phyloP scores from a whole-genome alignment of 2,797 vertebrate genomes.

The Bradypodion ventrale region DNA sequence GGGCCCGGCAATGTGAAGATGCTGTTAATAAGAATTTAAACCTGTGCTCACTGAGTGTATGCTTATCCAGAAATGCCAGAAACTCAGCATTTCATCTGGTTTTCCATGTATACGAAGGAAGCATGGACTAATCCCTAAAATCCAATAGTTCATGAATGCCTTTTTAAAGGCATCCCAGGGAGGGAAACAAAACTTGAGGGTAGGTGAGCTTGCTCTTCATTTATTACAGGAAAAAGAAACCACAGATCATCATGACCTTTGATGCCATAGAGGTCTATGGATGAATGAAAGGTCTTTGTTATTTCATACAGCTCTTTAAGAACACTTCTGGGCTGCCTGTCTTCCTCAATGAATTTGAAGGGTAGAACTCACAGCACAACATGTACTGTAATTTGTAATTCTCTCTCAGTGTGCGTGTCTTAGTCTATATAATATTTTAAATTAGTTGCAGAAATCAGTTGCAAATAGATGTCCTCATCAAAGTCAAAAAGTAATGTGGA shows the following conservation, averaged over 20 bases:
- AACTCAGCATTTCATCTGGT: constrained; percentile 12
- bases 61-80: constrained; percentile 40
- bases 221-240: constrained; percentile 25
- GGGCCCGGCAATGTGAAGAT: neutral
- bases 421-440: neutral
- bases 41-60: constrained; percentile 17
- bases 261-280: constrained; percentile 8
- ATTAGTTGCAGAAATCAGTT: constrained; percentile 28
- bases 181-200: constrained; percentile 21
- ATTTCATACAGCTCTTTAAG: neutral
- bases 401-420: neutral
- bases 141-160: constrained; percentile 14
- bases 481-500: constrained; percentile 28
- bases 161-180: constrained; percentile 9
- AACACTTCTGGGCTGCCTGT: neutral
- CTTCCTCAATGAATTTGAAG: constrained; percentile 10
- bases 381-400: neutral
- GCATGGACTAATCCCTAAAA: constrained; percentile 9
- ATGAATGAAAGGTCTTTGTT: constrained; percentile 15
- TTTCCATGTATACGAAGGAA: constrained; percentile 42
- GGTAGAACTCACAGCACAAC: neutral
- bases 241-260: constrained; percentile 24
- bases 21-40: constrained; percentile 18
- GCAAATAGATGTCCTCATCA: constrained; percentile 31
- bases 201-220: neutral